phyloP scores from a whole-genome alignment of 1,140 invertebrate species.

The Eupristina koningsbergeri region DNA sequence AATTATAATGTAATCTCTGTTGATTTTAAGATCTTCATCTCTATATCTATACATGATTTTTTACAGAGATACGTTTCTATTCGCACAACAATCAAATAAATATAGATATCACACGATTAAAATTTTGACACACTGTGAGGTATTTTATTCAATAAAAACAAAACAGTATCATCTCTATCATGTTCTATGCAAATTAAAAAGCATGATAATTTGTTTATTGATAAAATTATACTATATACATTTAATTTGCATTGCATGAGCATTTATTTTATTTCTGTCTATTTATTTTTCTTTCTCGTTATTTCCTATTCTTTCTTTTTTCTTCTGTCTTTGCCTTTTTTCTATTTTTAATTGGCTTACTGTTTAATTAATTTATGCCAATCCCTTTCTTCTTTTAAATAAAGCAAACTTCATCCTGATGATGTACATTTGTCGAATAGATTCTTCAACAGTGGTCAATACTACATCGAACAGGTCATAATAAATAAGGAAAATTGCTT shows the following conservation, averaged over 20 bases:
- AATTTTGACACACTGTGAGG: background rate
- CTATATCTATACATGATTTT: slow-evolving; percentile 29
- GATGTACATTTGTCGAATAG: background rate
- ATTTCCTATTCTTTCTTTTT: background rate
- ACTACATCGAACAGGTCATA: background rate
- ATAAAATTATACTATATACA: slow-evolving; percentile 33
- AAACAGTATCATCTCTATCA: background rate
- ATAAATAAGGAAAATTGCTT: slow-evolving; percentile 40
- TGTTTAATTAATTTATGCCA: background rate
- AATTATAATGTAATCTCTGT: slow-evolving; percentile 29
- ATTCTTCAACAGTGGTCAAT: background rate
- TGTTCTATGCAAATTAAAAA: slow-evolving; percentile 29
- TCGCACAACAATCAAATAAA: background rate
- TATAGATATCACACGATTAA: slow-evolving; percentile 19
- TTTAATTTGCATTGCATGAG: slow-evolving; percentile 15
- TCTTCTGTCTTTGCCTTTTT: background rate
- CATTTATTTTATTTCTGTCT: background rate
- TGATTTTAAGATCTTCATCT: background rate
- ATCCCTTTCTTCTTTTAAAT: background rate
- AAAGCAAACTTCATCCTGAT: background rate
- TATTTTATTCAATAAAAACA: slow-evolving; percentile 26
- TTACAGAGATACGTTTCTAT: background rate
- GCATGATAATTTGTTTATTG: slow-evolving; percentile 18
- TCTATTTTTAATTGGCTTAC: background rate
- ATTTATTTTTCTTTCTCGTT: background rate